These are phyloP conservation scores for Falco cherrug DNA, from an alignment of 2,797 vertebrate species.

Conservation along the genomic window DNA sequence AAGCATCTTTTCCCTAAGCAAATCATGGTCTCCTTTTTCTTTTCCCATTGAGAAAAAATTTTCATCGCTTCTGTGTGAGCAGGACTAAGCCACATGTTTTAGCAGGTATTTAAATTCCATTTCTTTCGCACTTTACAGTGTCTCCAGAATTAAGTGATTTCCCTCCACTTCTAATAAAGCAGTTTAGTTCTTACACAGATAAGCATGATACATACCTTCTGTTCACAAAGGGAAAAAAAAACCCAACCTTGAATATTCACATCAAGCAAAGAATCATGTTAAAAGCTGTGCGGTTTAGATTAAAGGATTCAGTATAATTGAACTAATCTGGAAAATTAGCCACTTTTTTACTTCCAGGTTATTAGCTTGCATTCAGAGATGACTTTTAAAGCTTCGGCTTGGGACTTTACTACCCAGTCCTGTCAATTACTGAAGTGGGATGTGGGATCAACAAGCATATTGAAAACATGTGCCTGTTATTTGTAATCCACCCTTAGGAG, in stretches of 20 bases:
- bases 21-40: neutral
- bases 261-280: neutral
- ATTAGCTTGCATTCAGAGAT: slow-evolving; percentile 31
- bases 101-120: neutral
- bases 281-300: slow-evolving; percentile 1
- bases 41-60: neutral
- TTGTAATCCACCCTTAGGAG: neutral
- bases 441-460: slow-evolving; percentile 1
- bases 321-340: slow-evolving; percentile 52
- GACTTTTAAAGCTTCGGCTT: slow-evolving; percentile 37
- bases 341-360: slow-evolving; percentile 22
- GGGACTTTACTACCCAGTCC: neutral
- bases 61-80: neutral
- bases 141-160: slow-evolving; percentile 38
- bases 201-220: neutral
- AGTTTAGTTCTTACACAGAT: slow-evolving; percentile 25
- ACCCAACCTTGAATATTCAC: neutral
- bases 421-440: neutral
- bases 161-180: neutral
- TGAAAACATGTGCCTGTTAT: slow-evolving; percentile 30
- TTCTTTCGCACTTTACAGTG: neutral
- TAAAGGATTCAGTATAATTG: slow-evolving; percentile 24
- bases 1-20: neutral
- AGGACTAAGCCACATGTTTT: neutral
- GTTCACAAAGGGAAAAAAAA: neutral